Conservation (phyloP, 2,113 vertebrate species). For the Gymnogyps californianus region DNA sequence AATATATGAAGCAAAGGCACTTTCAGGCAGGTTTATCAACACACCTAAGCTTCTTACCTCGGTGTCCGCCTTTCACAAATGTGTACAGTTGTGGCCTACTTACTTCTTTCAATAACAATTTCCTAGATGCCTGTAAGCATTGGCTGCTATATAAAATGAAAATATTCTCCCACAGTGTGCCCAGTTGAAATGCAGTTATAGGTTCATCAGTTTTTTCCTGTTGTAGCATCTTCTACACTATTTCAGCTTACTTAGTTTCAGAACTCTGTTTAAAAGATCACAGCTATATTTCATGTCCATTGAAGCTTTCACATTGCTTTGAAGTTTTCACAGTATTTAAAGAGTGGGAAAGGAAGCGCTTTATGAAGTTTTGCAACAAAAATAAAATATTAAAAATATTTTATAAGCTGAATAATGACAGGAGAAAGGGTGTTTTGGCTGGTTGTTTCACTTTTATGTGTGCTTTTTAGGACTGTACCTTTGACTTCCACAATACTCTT, state of each 20-base stretch:
- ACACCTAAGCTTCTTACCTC: background rate
- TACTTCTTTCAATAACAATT: background rate
- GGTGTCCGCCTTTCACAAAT: background rate
- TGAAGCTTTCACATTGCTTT: background rate
- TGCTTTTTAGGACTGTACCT: background rate
- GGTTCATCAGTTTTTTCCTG: background rate
- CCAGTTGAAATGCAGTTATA: background rate
- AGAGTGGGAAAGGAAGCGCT: background rate
- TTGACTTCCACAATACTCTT: background rate
- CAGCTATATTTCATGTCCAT: background rate
- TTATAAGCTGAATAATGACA: background rate
- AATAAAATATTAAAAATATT: background rate
- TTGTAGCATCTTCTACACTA: background rate
- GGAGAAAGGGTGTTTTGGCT: background rate
- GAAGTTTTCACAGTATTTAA: background rate
- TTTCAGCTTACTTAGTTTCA: slow-evolving; percentile 15
- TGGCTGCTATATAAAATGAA: background rate
- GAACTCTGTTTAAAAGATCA: background rate
- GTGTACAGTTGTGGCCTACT: background rate
- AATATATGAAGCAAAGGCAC: background rate
- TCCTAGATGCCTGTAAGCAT: background rate
- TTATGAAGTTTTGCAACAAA: background rate
- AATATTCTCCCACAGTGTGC: background rate
- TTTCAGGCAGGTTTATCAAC: background rate
- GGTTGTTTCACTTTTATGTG: background rate